Conservation (phyloP, 2,888 invertebrate species). For the Drosophila mulleri region DNA sequence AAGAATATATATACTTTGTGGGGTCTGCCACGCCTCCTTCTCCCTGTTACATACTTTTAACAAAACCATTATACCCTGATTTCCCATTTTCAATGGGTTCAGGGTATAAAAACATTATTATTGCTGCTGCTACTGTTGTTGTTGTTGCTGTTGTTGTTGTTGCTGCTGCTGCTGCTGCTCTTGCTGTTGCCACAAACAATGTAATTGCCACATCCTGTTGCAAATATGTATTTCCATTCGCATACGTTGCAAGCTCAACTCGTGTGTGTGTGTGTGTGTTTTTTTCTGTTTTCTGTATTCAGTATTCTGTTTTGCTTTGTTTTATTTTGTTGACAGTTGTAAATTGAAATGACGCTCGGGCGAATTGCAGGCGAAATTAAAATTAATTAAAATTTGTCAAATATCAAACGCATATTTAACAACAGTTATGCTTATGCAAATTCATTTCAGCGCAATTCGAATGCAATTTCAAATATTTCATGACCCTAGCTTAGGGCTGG, state of each 20-base stretch:
- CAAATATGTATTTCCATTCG: slow-evolving; percentile 7
- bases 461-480: slow-evolving; percentile 1
- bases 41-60: too few relatives aligned
- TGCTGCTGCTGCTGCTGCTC: not conserved
- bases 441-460: not conserved
- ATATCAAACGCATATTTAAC: slow-evolving; percentile 3
- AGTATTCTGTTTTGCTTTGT: not conserved
- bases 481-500: not conserved
- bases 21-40: too few relatives aligned
- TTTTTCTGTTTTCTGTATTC: not conserved
- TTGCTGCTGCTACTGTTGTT: slow-evolving; percentile 3
- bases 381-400: slow-evolving; percentile 36
- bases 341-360: slow-evolving; percentile 39
- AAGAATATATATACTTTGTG: too few relatives aligned
- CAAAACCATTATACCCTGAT: too few relatives aligned
- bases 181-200: slow-evolving; percentile 22
- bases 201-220: slow-evolving; percentile 25
- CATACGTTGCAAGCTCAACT: slow-evolving; percentile 11
- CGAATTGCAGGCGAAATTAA: slow-evolving; percentile 22
- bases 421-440: slow-evolving; percentile 9
- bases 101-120: slow-evolving; percentile 9
- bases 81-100: too few relatives aligned
- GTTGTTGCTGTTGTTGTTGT: slow-evolving; percentile 11
- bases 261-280: not conserved
- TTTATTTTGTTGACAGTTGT: slow-evolving; percentile 35